A percentile compares a stretch with the other conserved stretches of the same genome.
phyloP scores from a whole-genome alignment of 2,113 vertebrate species.

The Eudorcas thomsonii region DNA sequence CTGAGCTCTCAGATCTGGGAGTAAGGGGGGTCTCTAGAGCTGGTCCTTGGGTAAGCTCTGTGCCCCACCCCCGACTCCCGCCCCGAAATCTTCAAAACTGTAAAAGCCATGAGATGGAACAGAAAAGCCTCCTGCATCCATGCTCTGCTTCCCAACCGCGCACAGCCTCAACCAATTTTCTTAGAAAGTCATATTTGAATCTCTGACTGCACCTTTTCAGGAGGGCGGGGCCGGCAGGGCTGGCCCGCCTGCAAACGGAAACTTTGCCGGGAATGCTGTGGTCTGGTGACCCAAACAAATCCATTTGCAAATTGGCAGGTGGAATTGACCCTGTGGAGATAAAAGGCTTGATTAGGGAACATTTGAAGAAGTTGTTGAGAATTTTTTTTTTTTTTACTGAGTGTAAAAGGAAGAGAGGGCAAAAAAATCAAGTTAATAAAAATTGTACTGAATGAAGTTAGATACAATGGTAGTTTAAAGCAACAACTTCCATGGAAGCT shows the following conservation, averaged over 20 bases:
- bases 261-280: background rate
- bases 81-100: background rate
- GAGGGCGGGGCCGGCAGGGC: background rate
- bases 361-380: background rate
- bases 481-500: background rate
- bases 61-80: too few species aligned
- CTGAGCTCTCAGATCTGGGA: background rate
- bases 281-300: background rate
- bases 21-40: background rate
- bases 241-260: background rate
- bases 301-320: slow-evolving; percentile 22
- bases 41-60: background rate
- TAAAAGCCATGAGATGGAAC: background rate
- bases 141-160: too few species aligned
- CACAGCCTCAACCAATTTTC: background rate
- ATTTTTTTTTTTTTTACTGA: background rate
- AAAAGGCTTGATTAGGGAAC: background rate
- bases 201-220: background rate
- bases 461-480: background rate
- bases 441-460: background rate
- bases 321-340: background rate
- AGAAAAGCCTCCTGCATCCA: accelerated
- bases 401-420: background rate
- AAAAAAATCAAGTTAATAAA: background rate
- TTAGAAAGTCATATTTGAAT: background rate